Conservation (phyloP, 2,888 invertebrate genomes). For the Lasioglossum morio region DNA sequence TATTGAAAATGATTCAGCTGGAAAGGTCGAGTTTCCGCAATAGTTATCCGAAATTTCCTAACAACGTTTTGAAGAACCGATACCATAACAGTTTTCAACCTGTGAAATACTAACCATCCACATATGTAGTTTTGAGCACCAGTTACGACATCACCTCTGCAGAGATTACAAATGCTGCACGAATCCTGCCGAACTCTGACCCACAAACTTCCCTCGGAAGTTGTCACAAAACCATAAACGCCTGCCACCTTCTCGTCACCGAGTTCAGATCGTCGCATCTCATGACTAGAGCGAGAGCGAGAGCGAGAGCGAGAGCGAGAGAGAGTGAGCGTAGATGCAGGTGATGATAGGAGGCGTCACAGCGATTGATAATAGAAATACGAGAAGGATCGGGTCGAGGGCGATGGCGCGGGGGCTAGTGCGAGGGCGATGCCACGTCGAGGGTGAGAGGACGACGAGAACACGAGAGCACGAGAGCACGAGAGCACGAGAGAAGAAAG, state of each 20-base stretch:
- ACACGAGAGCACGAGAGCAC: neutral
- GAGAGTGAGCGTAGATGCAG: slow-evolving; percentile 13
- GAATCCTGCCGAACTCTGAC: neutral
- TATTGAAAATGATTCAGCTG: too few relatives aligned
- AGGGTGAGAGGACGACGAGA: slow-evolving; percentile 36
- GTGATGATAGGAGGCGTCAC: slow-evolving; percentile 49
- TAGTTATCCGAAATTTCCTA: too few relatives aligned
- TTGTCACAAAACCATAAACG: neutral
- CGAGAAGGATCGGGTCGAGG: slow-evolving; percentile 61
- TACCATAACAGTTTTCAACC: too few relatives aligned
- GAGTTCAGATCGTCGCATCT: neutral
- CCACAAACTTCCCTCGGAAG: neutral
- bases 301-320: neutral
- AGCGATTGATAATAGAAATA: slow-evolving; percentile 52
- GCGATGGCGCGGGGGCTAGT: slow-evolving; percentile 48
- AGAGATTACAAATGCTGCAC: neutral
- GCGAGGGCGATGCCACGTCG: slow-evolving; percentile 24
- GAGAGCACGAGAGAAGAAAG: neutral
- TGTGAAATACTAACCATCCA: too few relatives aligned
- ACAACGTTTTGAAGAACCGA: too few relatives aligned
- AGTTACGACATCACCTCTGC: neutral
- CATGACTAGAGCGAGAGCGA: neutral
- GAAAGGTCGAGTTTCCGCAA: too few relatives aligned
- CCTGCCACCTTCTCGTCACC: neutral
- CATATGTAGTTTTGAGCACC: too few relatives aligned